Evolutionary conservation across 2,797 vertebrate species (phyloP), one percentile per base, ranked within the genome.

Genomic region (Malacoctenus gilli): DNA sequence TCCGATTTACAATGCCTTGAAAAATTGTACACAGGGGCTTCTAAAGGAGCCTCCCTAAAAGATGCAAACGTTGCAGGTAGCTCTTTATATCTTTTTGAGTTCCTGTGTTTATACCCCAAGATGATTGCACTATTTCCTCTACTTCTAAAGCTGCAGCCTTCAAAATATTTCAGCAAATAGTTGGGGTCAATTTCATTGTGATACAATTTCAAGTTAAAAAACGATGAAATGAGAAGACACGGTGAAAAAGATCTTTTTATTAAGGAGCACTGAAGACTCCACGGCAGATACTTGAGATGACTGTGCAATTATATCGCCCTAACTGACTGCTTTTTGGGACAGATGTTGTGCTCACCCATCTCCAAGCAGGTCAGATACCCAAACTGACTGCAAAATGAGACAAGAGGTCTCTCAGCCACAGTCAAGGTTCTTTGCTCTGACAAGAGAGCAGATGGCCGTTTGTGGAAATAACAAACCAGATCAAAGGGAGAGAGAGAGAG

Each of bases 401-500:
- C 80, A 59, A 68, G 83, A 79, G 80, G 80, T 84, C 78, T 85
- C 80, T 58, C 37, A 68, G 77, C 71, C 70, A 57, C 75, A 84
- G 75, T 76, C 83, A 80, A 85, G 75, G 85, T 81, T 81, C 77
- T 75, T 46, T 62, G 72, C 62, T 75, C 80, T 81, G 83, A 82
- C 79, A 81, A 84, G 75, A 53, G 57, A 82, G 70, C 87, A 89
- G 86, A 87, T 87, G 87, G 82, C 68, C 42, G 84, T 76, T 81
- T 64, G 77, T 72, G 77, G 67, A 75, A 83, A 80, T 62, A 83
- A 80, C 75, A 71, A 85, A 76, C 63, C 80, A 54, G 56, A 82
- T 80, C 74, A 75, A 75, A 79, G 57, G 37, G 44, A 31, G 41
- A 68, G 39, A 25, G 40, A 67, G 39, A 16, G 31, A 75, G 59